Evolutionary conservation across 2,113 vertebrate genomes (phyloP), one percentile per base, ranked within the genome.

Genomic region (Phocoena sinus): DNA sequence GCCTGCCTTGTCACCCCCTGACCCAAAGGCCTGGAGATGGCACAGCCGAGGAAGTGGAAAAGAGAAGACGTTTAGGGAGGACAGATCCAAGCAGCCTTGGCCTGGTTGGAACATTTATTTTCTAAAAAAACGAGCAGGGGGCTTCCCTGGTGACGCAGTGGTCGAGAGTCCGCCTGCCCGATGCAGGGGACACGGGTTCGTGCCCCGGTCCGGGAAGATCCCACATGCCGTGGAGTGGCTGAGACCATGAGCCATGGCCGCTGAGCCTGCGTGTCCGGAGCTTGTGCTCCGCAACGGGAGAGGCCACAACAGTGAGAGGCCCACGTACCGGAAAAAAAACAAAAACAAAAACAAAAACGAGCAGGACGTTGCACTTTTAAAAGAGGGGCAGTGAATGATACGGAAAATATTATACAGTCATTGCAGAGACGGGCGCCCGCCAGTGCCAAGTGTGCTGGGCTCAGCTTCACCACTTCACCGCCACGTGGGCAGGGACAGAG

Each of bases 51-150:
- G 88, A 26, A 20, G 41, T 44, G 2, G 36, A 31, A 36, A n/a
- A 13, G 3, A 23, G 41, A 10, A 31, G 89, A 28, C 6, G 1
- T 25, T 5, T 23, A 4, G n/a, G 4, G 25, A 20, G 26, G 0
- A 2, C 7, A 0, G 31, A 5, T 7, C 0, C 18, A 8, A 41
- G 84, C 47, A 41, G 68, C 73, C 12, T 0, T 2, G 3, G 56
- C 77, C 83, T 20, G 79, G 14, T 8, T 17, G 13, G 71, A 62
- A 33, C 62, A 41, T 14, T 82, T 6, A n/a, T 3, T 36, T 50
- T 44, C 41, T 14, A 0, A 26, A 84, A 95, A 41, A 38, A 38
- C 0, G 3, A 84, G 68, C 70, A 80, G 58, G 77, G 47, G 47
- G 47, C 47, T 47, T 47, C 47, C 47, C 47, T 47, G 47, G 47